Base-by-base conservation (phyloP, 2,113 vertebrate species). In the Campylorhamphus procurvoides region DNA sequence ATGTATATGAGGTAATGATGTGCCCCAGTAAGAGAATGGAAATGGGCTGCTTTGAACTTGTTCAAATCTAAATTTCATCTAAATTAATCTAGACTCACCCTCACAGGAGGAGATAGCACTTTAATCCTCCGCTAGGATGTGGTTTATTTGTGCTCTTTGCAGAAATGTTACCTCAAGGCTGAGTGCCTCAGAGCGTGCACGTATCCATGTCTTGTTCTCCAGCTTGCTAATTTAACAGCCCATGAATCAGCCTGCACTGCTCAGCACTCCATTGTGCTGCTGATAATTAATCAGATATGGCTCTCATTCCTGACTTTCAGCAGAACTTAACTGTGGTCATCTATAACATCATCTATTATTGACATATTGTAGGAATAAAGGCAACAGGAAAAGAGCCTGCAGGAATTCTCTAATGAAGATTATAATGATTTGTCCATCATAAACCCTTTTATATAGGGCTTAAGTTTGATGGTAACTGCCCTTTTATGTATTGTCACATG, bases 231-330 rank as follows among this genome's bases (percentile, higher is more conserved):
- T 97, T 96, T 96, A 96, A 94, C 84, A 95, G 97, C 90, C 97
- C 92, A 73, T 94, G 96, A 89, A 95, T 94, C 95, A 97, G 96
- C 94, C 89, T 97, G 94, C 90, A 67, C 62, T 24, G 44, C 94
- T 97, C 96, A 98, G 96, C 96, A 95, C 81, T 95, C 89, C 73
- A 6, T 18, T 83, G 66, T 88, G 82, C 82, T 96, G 93, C 91
- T 96, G 93, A 81, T 97, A 97, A 96, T 98, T 97, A 95, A 96
- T 98, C 95, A 97, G 96, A 84, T 96, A 96, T 47, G 78, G 84
- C 67, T 95, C 84, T 90, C 95, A 96, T 97, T 95, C 96, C 91
- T 92, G 88, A 82, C 64, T 95, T 97, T 94, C 87, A 97, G 96
- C 95, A 96, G 90, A 96, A 96, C 74, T 95, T 96, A 69, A 90